These are phyloP conservation scores for Leucophenga maculata DNA, from an alignment of 2,888 invertebrate species.

Conservation along the genomic window DNA sequence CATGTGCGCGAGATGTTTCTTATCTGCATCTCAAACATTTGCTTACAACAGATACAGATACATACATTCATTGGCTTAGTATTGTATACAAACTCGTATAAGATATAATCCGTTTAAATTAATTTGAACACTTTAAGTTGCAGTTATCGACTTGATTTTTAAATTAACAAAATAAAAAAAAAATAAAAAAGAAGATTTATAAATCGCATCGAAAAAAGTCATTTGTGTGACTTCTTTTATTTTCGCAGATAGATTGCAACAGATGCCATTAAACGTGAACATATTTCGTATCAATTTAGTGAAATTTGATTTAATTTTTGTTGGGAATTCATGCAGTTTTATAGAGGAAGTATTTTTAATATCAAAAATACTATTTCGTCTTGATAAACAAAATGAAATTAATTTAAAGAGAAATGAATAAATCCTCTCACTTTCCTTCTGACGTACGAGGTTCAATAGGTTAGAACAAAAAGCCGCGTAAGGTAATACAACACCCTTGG, in stretches of 20 bases:
- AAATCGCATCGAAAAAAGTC: neutral
- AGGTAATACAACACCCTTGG: no score
- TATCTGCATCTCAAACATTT: neutral
- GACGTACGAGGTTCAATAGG: no score
- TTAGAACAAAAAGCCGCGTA: no score
- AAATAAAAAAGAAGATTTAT: neutral
- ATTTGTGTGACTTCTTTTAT: neutral
- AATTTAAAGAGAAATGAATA: no score
- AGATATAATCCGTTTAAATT: constrained; percentile 51
- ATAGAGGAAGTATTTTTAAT: no score
- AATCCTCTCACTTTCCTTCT: no score
- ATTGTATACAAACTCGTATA: constrained; percentile 26
- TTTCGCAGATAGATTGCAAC: neutral
- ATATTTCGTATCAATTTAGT: constrained; percentile 27
- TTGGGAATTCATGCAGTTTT: no score
- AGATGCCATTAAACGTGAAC: constrained; percentile 14
- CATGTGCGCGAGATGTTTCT: constrained; percentile 17
- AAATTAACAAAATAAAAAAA: constrained; percentile 13
- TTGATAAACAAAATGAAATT: no score
- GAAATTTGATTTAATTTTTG: neutral
- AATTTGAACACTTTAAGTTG: constrained; percentile 50
- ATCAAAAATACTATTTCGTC: no score
- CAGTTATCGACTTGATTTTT: constrained; percentile 45
- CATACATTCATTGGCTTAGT: neutral
- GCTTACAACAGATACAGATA: no score